Evolutionary conservation across 37 sponge, comb jelly and placozoan species (phyloP).

Genomic region (Agelas oroides): DNA sequence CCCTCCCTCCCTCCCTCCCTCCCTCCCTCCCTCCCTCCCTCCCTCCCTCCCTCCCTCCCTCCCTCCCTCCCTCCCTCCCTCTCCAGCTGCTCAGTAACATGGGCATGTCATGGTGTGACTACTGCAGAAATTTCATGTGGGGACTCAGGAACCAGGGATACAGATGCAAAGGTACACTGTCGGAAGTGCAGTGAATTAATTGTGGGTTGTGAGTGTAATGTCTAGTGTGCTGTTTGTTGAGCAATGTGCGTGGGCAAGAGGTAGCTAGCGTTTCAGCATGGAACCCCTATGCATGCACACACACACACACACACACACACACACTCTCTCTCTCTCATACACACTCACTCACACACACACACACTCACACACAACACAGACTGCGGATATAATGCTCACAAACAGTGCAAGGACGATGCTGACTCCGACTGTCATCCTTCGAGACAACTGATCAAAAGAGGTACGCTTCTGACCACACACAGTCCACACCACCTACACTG

Average conservation of each 20-base stretch:
- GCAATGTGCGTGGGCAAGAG: too few species aligned
- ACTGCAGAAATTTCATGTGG: constrained; percentile 94
- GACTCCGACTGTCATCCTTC: constrained; percentile 74
- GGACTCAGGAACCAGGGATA: constrained; percentile 91
- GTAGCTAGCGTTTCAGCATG: too few species aligned
- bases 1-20: too few species aligned
- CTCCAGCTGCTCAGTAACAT: constrained; percentile 67
- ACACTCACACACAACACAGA: constrained; percentile 50
- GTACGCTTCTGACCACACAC: constrained; percentile 19
- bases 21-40: too few species aligned
- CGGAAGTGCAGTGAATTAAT: not conserved
- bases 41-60: not conserved
- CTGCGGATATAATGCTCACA: constrained; percentile 87
- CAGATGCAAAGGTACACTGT: constrained; percentile 73
- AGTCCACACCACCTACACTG: too few species aligned
- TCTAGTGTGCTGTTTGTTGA: too few species aligned
- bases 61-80: constrained; percentile 39
- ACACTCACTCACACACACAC: constrained; percentile 9
- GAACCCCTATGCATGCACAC: not conserved
- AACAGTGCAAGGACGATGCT: constrained; percentile 80
- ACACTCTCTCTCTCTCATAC: not conserved
- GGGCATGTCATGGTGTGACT: constrained; percentile 86
- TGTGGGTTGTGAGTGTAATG: too few species aligned
- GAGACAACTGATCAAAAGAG: constrained; percentile 74
- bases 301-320: not conserved